Evolutionary conservation across 2,797 vertebrate genomes (phyloP), one percentile per base, ranked within the genome.

Genomic region (Pangasius macronema): DNA sequence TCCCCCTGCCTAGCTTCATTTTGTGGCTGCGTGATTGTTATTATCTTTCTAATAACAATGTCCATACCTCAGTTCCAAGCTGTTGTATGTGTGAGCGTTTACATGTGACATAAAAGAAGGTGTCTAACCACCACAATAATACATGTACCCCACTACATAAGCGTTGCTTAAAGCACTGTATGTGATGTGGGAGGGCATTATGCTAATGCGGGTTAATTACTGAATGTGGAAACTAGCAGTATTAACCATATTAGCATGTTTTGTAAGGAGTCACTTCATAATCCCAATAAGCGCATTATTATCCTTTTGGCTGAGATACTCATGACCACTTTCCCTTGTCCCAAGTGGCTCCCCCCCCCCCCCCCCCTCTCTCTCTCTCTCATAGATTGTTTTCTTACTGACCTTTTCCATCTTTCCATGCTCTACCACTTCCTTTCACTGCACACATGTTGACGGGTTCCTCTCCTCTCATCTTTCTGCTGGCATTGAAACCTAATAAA

Each of bases 221-320:
- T 84, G 90, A 94, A 93, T 88, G 92, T 93, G 93, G 93, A 91
- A 92, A 93, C 93, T 93, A 93, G 51, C 33, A 49, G 55, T 85
- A 84, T 94, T 91, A 90, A 90, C 89, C 89, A 92, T 92, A 91
- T 91, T 87, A 93, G 88, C 89, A 92, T 93, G 93, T 91, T 94
- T 92, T 91, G 87, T 95, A 94, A 94, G 72, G 92, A 94, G 91
- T 94, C 93, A 93, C 89, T 93, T 92, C 91, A 92, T 95, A 95
- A 95, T 96, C 95, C 94, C 92, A 91, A 91, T 94, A 95, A 95
- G 92, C 91, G 90, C 93, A 94, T 94, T 95, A 95, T 95, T 95
- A 93, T 94, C 93, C 92, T 92, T 94, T 95, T 94, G 92, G 92
- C 93, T 92, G 88, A 87, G 88, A 87, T 82, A 81, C 87, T 87